Evolutionary conservation across 1,140 invertebrate species (phyloP).

Genomic region (Drosophila lacertosa): DNA sequence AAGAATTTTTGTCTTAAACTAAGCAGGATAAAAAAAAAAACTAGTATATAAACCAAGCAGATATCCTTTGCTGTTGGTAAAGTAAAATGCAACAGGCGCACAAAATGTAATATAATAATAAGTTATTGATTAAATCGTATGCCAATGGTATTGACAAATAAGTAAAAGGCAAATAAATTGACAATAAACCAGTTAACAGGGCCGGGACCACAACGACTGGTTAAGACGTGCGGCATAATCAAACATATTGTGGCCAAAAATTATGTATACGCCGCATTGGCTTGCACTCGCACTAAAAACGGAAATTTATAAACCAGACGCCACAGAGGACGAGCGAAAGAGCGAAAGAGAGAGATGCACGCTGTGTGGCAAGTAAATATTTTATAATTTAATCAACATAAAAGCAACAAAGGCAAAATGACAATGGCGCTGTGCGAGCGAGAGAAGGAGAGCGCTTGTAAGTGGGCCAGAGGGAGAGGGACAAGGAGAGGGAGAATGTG

Average conservation of each 20-base stretch:
- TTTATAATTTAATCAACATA: constrained; percentile 83
- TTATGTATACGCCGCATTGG: constrained; percentile 59
- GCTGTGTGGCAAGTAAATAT: constrained; percentile 60
- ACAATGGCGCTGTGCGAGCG: constrained; percentile 42
- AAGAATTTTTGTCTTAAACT: no score
- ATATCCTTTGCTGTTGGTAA: no score
- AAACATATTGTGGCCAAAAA: constrained; percentile 43
- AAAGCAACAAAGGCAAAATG: constrained; percentile 75
- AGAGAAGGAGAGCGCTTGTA: no score
- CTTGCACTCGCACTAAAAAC: constrained; percentile 53
- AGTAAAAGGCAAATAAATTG: background rate
- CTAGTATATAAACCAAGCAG: no score
- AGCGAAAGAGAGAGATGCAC: background rate
- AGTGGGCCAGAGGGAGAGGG: no score
- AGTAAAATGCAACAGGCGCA: no score
- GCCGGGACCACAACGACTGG: background rate
- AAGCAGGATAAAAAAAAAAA: no score
- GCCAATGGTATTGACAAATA: no score
- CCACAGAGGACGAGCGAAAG: constrained; percentile 1
- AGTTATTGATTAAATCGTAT: no score
- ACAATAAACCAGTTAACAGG: background rate
- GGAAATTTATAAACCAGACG: constrained; percentile 58
- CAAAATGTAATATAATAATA: no score
- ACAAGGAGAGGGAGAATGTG: no score
- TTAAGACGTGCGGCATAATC: background rate